These are phyloP conservation scores for Argynnis bischoffii DNA, from an alignment of 2,888 invertebrate genomes.

Conservation along the genomic window DNA sequence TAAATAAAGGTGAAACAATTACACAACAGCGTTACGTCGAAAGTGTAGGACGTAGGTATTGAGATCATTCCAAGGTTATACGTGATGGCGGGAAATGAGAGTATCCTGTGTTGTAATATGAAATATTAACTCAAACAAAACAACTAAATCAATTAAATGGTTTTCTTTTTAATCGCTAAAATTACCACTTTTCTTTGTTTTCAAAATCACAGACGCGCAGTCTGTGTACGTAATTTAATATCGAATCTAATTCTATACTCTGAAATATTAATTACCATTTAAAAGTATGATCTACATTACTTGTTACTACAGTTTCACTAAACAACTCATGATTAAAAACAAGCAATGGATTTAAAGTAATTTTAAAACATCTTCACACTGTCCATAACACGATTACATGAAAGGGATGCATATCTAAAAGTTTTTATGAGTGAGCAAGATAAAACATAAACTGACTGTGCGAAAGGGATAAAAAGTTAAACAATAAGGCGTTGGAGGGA, in stretches of 20 bases:
- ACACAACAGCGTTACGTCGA: constrained; percentile 60
- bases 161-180: constrained; percentile 34
- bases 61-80: constrained; percentile 66
- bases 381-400: constrained; percentile 59
- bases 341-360: constrained; percentile 48
- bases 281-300: constrained; percentile 37
- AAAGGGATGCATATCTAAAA: constrained; percentile 46
- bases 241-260: constrained; percentile 35
- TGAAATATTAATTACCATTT: constrained; percentile 25
- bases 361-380: constrained; percentile 47
- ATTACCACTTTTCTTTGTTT: constrained; percentile 49
- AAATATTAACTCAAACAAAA: constrained; percentile 13
- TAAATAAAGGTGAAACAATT: constrained; percentile 59
- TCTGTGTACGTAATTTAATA: constrained; percentile 56
- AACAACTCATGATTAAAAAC: constrained; percentile 34
- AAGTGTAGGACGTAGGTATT: constrained; percentile 70
- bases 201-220: constrained; percentile 52
- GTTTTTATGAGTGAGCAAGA: constrained; percentile 41
- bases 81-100: constrained; percentile 65
- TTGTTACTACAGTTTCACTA: constrained; percentile 12
- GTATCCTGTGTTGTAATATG: constrained; percentile 39
- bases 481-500: constrained; percentile 48
- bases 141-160: constrained; percentile 32
- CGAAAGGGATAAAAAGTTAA: constrained; percentile 47
- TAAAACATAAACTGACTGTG: constrained; percentile 57